Evolutionary conservation across 2,888 invertebrate genomes (phyloP).

Genomic region (Vesta saturnalis): DNA sequence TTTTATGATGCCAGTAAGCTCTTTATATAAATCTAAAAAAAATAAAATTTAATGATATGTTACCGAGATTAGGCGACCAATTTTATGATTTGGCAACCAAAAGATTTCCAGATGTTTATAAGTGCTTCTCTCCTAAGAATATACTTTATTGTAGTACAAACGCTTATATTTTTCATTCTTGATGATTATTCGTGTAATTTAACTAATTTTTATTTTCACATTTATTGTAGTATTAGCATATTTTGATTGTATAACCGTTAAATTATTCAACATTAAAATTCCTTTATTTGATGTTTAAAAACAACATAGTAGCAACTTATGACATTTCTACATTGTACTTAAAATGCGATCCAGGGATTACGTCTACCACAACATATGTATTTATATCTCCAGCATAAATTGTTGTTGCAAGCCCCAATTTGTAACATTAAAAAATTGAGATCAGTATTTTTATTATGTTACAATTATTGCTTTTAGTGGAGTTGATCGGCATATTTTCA

Average conservation of each 20-base stretch:
- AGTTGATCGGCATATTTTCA: no score
- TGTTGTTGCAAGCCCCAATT: no score
- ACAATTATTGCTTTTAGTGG: no score
- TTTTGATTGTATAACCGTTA: neutral
- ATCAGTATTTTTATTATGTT: no score
- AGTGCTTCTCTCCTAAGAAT: conserved; percentile 1
- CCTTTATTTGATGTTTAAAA: conserved; percentile 1
- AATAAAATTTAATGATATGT: conserved; percentile 15
- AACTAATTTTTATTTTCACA: neutral
- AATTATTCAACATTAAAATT: neutral
- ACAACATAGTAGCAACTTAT: no score
- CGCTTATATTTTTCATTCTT: conserved; percentile 5
- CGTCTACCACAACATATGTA: no score
- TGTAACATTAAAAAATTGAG: no score
- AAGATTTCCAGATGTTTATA: conserved; percentile 13
- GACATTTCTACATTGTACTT: no score
- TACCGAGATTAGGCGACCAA: conserved; percentile 14
- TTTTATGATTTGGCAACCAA: conserved; percentile 14
- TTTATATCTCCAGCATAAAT: no score
- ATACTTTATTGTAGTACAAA: conserved; percentile 7
- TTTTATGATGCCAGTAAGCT: conserved; percentile 12
- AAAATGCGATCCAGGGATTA: no score
- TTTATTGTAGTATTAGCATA: conserved; percentile 3
- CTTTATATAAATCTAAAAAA: conserved; percentile 15
- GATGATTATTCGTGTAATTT: neutral